Conservation (phyloP, 2,113 vertebrate genomes). For the Acrocephalus arundinaceus region DNA sequence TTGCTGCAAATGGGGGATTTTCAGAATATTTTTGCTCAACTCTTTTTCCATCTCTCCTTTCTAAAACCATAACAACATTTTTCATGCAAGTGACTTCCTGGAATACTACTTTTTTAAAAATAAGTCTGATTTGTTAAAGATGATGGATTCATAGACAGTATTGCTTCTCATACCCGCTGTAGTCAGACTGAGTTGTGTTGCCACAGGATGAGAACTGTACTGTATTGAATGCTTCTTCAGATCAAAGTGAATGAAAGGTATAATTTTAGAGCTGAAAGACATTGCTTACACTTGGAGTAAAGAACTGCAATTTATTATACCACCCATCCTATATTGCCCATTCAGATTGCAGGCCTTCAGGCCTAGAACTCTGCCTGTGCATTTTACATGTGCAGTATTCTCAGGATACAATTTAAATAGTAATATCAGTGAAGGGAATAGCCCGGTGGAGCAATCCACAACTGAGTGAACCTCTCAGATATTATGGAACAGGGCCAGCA, state of each 20-base stretch:
- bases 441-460: conserved; percentile 24
- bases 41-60: background rate
- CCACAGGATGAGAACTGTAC: background rate
- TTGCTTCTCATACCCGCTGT: background rate
- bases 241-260: background rate
- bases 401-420: conserved; percentile 30
- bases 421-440: conserved; percentile 15
- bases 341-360: conserved; percentile 24
- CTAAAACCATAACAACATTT: background rate
- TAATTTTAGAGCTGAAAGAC: conserved; percentile 13
- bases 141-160: background rate
- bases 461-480: conserved; percentile 28
- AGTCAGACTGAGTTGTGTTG: background rate
- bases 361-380: background rate
- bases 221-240: background rate
- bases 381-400: background rate
- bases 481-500: conserved; percentile 25
- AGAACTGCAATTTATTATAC: conserved; percentile 12
- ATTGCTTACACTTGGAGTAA: background rate
- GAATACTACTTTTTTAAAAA: background rate
- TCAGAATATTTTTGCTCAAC: background rate
- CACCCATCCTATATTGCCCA: background rate
- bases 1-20: background rate
- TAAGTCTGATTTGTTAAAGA: background rate
- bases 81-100: background rate